Conservation (phyloP, 1,140 invertebrate species). For the Catajapyx aquilonaris region DNA sequence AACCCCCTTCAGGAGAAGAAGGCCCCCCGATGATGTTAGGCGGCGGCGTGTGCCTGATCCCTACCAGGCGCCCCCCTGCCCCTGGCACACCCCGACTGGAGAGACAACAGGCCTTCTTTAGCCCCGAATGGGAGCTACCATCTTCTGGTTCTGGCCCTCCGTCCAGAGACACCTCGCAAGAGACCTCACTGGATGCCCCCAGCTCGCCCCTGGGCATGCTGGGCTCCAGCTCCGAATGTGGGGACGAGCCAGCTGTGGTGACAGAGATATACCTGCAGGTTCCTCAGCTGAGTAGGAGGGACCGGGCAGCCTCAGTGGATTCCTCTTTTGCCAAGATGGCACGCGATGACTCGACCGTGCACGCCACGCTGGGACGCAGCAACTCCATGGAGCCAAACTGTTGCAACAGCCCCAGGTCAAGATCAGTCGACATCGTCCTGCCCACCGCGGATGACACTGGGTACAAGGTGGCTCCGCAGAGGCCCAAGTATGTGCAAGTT, state of each 20-base stretch:
- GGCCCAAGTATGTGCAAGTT: too few relatives aligned
- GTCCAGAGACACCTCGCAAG: conserved; percentile 21
- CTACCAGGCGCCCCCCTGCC: too few relatives aligned
- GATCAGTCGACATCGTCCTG: conserved; percentile 73
- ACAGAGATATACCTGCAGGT: conserved; percentile 58
- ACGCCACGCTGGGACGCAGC: conserved; percentile 32
- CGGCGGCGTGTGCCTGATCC: too few relatives aligned
- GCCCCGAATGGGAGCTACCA: conserved; percentile 9
- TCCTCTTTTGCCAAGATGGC: conserved; percentile 53
- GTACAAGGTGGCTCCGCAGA: too few relatives aligned
- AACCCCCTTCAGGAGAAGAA: too few relatives aligned
- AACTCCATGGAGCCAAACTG: conserved; percentile 28
- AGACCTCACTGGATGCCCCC: conserved; percentile 34
- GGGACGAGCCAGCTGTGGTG: conserved; percentile 17
- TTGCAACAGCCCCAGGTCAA: conserved; percentile 52
- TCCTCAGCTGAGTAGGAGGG: conserved; percentile 48
- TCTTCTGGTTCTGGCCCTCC: neutral
- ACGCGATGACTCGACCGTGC: conserved; percentile 35
- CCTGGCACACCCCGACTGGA: conserved; percentile 9
- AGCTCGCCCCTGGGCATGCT: conserved; percentile 23
- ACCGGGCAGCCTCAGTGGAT: conserved; percentile 63
- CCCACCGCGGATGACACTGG: conserved; percentile 64
- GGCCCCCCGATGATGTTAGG: too few relatives aligned
- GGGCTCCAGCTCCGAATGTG: conserved; percentile 19
- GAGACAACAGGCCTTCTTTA: conserved; percentile 8